Evolutionary conservation across 2,888 invertebrate species (phyloP).

Genomic region (Spisula solida): DNA sequence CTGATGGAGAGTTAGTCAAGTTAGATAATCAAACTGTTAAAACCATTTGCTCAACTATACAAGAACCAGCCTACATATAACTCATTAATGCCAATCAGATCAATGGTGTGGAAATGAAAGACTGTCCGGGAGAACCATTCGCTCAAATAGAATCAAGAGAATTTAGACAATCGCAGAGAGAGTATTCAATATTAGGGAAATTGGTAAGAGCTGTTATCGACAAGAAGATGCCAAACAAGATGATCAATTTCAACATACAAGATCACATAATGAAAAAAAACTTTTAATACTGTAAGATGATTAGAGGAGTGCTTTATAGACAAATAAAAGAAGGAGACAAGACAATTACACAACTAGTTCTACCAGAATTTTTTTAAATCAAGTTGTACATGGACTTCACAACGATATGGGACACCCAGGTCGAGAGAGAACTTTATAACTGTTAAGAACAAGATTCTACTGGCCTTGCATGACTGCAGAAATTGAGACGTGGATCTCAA

Average conservation of each 20-base stretch:
- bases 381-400: constrained; percentile 41
- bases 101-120: no score
- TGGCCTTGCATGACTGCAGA: constrained; percentile 41
- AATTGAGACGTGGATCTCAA: constrained; percentile 28
- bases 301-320: constrained; percentile 42
- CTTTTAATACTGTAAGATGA: constrained; percentile 30
- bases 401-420: constrained; percentile 46
- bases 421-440: constrained; percentile 25
- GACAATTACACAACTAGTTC: neutral
- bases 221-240: constrained; percentile 9
- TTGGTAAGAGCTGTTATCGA: constrained; percentile 40
- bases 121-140: neutral
- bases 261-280: constrained; percentile 34
- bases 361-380: constrained; percentile 23
- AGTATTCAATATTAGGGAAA: constrained; percentile 30
- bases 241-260: neutral
- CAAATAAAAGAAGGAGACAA: constrained; percentile 4
- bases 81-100: neutral
- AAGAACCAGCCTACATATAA: neutral
- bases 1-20: neutral
- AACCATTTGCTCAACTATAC: neutral
- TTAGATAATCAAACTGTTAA: constrained; percentile 22
- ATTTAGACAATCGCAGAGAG: constrained; percentile 37
- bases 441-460: constrained; percentile 9
- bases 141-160: constrained; percentile 37